These are phyloP conservation scores for Agrilus cyanescens DNA, from an alignment of 2,888 invertebrate genomes.

Conservation along the genomic window DNA sequence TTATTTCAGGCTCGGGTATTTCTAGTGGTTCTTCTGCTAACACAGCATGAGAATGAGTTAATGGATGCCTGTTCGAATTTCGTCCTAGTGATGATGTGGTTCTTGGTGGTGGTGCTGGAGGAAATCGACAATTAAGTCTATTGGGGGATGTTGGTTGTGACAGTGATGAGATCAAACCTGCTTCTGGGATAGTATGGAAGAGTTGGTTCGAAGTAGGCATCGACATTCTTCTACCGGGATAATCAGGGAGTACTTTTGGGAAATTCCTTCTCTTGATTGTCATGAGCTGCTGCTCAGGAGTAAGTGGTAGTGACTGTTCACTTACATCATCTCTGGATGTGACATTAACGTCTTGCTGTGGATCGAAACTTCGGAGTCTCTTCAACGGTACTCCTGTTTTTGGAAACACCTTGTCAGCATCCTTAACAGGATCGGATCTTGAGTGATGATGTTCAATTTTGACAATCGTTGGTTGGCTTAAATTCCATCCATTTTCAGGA, in stretches of 20 bases:
- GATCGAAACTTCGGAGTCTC: constrained; percentile 35
- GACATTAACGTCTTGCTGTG: constrained; percentile 53
- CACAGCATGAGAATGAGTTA: constrained; percentile 37
- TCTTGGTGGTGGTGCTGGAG: constrained; percentile 65
- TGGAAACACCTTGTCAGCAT: constrained; percentile 25
- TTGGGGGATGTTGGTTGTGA: constrained; percentile 29
- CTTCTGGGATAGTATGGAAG: constrained; percentile 26
- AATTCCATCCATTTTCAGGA: constrained; percentile 16
- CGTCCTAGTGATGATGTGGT: constrained; percentile 56
- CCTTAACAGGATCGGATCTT: constrained; percentile 55
- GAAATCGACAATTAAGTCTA: constrained; percentile 33
- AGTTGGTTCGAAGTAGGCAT: constrained; percentile 44
- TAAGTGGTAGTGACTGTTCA: constrained; percentile 35
- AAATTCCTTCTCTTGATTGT: constrained; percentile 68
- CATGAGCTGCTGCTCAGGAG: constrained; percentile 58
- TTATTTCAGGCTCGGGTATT: constrained; percentile 38
- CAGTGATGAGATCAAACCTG: constrained; percentile 18
- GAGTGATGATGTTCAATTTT: constrained; percentile 54
- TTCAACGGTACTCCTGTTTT: constrained; percentile 16
- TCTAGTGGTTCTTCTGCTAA: constrained; percentile 38
- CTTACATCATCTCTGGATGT: constrained; percentile 53
- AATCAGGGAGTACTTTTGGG: constrained; percentile 77
- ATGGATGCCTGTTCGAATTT: constrained; percentile 25
- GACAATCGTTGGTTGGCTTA: constrained; percentile 26
- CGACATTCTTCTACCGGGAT: constrained; percentile 52